Conservation (phyloP, 2,797 vertebrate genomes). For the Tragopan temminckii region DNA sequence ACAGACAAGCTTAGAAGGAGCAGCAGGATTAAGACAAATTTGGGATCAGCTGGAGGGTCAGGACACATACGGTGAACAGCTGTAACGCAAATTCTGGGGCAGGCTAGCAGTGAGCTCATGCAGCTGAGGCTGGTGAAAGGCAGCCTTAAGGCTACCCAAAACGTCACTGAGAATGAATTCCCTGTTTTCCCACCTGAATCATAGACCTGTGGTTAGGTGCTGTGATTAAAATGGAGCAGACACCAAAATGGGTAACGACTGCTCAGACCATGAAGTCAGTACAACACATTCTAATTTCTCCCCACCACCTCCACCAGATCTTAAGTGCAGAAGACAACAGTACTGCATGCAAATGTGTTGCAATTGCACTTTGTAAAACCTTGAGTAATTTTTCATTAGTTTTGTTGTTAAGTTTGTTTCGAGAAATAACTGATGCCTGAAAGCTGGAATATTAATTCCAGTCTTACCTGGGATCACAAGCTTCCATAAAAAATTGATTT, state of each 20-base stretch:
- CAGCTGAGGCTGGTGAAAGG: background rate
- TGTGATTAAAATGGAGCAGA: background rate
- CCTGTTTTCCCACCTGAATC: background rate
- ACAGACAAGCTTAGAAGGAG: background rate
- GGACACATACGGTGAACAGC: background rate
- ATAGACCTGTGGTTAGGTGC: background rate
- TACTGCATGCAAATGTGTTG: background rate
- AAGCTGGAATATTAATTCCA: constrained; percentile 25
- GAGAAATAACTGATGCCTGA: background rate
- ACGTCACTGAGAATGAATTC: background rate
- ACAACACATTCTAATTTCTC: background rate
- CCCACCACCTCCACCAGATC: background rate
- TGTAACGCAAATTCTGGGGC: accelerated
- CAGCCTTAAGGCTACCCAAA: constrained; percentile 24
- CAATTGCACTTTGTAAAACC: background rate
- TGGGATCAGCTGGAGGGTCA: accelerated
- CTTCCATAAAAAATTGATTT: constrained; percentile 39
- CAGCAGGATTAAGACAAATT: accelerated
- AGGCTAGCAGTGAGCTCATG: background rate
- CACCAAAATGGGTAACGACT: background rate
- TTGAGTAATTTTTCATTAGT: background rate
- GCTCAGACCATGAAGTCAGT: background rate
- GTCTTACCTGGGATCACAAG: constrained; percentile 17
- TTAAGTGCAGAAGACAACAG: accelerated
- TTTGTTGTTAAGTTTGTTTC: constrained; percentile 12